Evolutionary conservation across 2,888 invertebrate genomes (phyloP).

Genomic region (Cerceris ruficornis): DNA sequence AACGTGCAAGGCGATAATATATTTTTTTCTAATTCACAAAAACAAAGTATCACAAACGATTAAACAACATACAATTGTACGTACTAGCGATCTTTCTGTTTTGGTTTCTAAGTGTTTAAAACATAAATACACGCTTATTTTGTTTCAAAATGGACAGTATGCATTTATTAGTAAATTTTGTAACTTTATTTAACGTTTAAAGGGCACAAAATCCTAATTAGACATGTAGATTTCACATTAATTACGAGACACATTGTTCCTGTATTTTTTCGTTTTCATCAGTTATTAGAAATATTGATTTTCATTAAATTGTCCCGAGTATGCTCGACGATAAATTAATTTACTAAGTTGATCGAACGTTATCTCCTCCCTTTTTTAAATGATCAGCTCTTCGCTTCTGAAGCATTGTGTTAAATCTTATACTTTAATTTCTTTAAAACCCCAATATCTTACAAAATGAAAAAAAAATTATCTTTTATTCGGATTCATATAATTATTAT

Average conservation of each 20-base stretch:
- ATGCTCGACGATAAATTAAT: not conserved
- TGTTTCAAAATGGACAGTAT: constrained; percentile 48
- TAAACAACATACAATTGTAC: not conserved
- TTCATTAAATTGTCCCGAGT: constrained; percentile 28
- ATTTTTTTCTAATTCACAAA: constrained; percentile 14
- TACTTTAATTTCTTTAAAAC: not conserved
- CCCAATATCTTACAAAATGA: constrained; percentile 3
- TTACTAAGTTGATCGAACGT: not conserved
- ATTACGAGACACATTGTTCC: constrained; percentile 13
- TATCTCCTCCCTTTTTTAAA: not conserved
- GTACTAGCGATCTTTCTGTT: constrained; percentile 25
- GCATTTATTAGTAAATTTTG: constrained; percentile 48
- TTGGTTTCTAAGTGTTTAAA: constrained; percentile 27
- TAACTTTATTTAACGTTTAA: constrained; percentile 12
- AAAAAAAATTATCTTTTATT: constrained; percentile 15
- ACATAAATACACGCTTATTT: constrained; percentile 48
- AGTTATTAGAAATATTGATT: constrained; percentile 2
- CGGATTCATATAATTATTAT: constrained; percentile 21
- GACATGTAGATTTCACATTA: not conserved
- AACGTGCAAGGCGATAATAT: constrained; percentile 19
- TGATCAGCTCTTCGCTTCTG: not conserved
- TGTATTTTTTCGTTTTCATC: constrained; percentile 28
- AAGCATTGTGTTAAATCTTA: not conserved
- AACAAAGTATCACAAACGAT: not conserved
- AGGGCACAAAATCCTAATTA: constrained; percentile 25